Conservation (phyloP, 2,888 invertebrate genomes). For the Leptopterna dolabrata region DNA sequence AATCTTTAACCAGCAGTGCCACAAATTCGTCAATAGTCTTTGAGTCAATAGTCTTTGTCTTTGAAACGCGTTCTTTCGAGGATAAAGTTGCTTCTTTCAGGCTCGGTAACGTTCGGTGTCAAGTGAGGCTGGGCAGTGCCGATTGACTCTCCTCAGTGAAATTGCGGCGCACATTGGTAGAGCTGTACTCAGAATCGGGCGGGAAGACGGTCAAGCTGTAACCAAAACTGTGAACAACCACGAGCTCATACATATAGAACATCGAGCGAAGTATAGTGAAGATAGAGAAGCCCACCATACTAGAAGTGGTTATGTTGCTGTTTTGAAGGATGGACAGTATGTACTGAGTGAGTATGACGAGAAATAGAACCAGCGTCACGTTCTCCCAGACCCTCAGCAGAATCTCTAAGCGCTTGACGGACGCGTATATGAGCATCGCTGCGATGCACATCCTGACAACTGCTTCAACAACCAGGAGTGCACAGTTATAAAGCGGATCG, state of each 20-base stretch:
- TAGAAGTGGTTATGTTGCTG: background rate
- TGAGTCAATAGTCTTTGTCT: too few relatives aligned
- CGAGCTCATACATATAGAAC: background rate
- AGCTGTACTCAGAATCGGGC: background rate
- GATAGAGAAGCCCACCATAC: background rate
- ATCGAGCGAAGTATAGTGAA: background rate
- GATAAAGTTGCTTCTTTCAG: too few relatives aligned
- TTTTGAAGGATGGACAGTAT: background rate
- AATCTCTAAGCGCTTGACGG: background rate
- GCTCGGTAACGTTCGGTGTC: too few relatives aligned
- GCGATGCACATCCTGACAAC: background rate
- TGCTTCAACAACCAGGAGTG: background rate
- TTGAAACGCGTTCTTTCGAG: too few relatives aligned
- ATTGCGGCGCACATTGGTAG: background rate
- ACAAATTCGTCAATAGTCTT: too few relatives aligned
- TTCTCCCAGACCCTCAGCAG: background rate
- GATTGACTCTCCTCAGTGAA: too few relatives aligned
- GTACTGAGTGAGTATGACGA: background rate
- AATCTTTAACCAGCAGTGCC: too few relatives aligned
- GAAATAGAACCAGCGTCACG: background rate
- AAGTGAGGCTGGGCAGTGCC: too few relatives aligned
- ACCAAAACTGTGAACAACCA: slow-evolving; percentile 14
- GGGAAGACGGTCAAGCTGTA: background rate
- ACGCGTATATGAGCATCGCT: background rate
- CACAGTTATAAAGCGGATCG: background rate